These are phyloP conservation scores for Onthophagus sagittarius DNA, from an alignment of 2,888 invertebrate species.

Conservation along the genomic window DNA sequence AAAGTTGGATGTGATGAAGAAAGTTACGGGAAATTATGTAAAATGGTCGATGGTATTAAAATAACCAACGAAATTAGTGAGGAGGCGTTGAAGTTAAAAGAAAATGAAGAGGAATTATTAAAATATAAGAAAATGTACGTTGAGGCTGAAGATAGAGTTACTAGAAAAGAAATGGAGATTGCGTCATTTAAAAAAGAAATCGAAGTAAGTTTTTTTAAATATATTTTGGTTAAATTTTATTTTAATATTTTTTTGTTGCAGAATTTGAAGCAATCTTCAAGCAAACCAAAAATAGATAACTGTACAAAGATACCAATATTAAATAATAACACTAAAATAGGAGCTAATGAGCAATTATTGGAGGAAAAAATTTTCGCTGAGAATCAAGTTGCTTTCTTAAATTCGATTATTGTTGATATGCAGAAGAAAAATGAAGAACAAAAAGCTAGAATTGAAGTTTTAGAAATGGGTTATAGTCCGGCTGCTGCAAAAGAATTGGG, in stretches of 20 bases:
- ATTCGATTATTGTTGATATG: constrained; percentile 95
- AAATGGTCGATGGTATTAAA: constrained; percentile 28
- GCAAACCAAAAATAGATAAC: constrained; percentile 10
- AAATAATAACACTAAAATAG: constrained; percentile 16
- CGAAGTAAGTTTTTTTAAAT: constrained; percentile 1
- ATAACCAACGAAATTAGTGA: constrained; percentile 21
- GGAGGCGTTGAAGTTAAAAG: constrained; percentile 24
- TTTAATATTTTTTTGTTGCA: background rate
- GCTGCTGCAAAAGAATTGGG: constrained; percentile 44
- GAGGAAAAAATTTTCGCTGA: constrained; percentile 65
- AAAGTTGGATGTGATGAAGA: constrained; percentile 26
- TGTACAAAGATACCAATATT: background rate
- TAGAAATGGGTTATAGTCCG: constrained; percentile 62
- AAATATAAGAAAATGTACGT: constrained; percentile 20
- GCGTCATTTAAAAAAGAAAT: constrained; percentile 15
- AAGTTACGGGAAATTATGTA: constrained; percentile 26
- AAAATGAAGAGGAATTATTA: constrained; percentile 29
- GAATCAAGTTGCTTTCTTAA: constrained; percentile 83
- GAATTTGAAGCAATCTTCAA: background rate
- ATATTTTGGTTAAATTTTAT: background rate
- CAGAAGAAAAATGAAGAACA: constrained; percentile 88
- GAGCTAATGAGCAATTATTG: constrained; percentile 43
- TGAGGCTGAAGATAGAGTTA: constrained; percentile 30
- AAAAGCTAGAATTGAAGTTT: constrained; percentile 70
- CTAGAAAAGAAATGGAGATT: constrained; percentile 26